Conservation (phyloP, 2,797 vertebrate species). For the Melopsittacus undulatus region DNA sequence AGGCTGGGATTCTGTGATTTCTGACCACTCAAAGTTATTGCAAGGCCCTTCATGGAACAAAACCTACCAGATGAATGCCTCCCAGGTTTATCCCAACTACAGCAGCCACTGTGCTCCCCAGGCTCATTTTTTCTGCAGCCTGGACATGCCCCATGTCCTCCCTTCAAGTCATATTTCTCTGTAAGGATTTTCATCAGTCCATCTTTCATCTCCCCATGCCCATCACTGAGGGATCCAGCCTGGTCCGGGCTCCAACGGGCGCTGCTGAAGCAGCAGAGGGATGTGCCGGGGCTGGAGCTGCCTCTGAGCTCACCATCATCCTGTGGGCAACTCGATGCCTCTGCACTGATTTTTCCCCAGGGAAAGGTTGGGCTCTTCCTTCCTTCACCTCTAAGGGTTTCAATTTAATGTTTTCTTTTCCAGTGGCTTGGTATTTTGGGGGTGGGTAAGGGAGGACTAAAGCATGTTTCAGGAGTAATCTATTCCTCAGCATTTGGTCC, state of each 20-base stretch:
- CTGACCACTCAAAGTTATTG: background rate
- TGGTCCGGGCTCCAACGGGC: fast-evolving
- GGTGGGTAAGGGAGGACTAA: background rate
- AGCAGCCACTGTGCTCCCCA: background rate
- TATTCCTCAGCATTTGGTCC: background rate
- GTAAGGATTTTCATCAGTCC: background rate
- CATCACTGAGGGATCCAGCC: background rate
- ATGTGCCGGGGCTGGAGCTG: background rate
- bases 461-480: background rate
- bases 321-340: fast-evolving
- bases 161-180: background rate
- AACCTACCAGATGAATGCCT: background rate
- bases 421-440: background rate
- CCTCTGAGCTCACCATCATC: background rate
- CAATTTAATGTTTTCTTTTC: slow-evolving; percentile 3
- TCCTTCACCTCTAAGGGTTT: background rate
- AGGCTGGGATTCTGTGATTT: background rate
- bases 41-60: background rate
- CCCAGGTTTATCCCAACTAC: background rate
- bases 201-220: background rate
- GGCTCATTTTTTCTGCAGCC: background rate
- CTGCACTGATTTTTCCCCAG: background rate
- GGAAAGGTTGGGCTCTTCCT: background rate
- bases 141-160: fast-evolving
- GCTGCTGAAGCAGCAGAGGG: background rate